These are phyloP conservation scores for Acanthurus lineatus DNA, from an alignment of 2,797 vertebrate species.

Conservation along the genomic window DNA sequence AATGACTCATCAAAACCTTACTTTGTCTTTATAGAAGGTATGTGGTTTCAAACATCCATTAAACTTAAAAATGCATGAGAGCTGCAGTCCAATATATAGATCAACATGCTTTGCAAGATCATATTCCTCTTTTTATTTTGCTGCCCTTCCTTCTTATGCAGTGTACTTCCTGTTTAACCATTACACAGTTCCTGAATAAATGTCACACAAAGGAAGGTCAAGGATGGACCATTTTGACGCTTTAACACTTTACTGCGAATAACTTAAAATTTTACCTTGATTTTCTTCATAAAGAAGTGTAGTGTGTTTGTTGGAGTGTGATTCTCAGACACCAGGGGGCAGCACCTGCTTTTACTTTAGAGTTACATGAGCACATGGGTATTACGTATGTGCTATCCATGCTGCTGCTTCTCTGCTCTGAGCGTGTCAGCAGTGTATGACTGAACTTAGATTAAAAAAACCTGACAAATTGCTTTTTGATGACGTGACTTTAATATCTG, in stretches of 20 bases:
- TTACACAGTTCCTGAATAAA: too few relatives aligned
- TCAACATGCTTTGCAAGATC: conserved; percentile 3
- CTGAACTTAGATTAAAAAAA: neutral
- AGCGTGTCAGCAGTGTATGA: conserved; percentile 13
- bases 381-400: neutral
- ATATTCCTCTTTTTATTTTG: neutral
- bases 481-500: neutral
- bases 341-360: conserved; percentile 68
- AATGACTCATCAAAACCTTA: conserved; percentile 14
- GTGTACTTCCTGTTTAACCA: too few relatives aligned
- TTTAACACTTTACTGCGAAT: neutral
- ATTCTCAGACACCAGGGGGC: conserved; percentile 77
- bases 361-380: neutral
- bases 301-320: conserved; percentile 2
- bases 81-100: conserved; percentile 1
- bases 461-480: neutral
- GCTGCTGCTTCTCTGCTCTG: conserved; percentile 1
- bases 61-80: conserved; percentile 24
- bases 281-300: too few relatives aligned
- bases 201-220: too few relatives aligned
- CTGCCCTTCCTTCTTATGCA: too few relatives aligned
- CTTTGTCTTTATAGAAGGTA: conserved; percentile 4
- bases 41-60: conserved; percentile 10
- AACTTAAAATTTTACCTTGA: neutral
- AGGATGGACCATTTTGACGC: neutral